phyloP scores from a whole-genome alignment of 1,140 invertebrate genomes.

The Manduca sexta region DNA sequence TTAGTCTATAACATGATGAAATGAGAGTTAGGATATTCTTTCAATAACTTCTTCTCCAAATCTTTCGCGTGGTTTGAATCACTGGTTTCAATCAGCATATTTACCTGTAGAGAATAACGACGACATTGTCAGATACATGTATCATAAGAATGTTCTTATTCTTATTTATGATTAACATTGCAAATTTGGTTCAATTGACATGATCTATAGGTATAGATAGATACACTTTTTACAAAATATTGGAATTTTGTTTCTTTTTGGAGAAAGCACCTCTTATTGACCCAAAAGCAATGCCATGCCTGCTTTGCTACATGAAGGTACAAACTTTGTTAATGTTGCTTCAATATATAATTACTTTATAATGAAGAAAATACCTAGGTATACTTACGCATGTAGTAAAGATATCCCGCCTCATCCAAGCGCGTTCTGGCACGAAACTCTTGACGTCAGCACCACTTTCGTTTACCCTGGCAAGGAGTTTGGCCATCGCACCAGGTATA shows the following conservation, averaged over 20 bases:
- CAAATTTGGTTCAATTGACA: no score
- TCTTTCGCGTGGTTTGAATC: conserved; percentile 18
- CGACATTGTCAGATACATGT: background rate
- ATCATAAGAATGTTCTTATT: no score
- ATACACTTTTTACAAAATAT: no score
- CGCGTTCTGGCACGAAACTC: conserved; percentile 91
- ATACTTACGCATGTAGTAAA: conserved; percentile 15
- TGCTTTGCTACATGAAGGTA: no score
- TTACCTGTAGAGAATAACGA: conserved; percentile 13
- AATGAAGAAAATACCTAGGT: background rate
- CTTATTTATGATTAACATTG: no score
- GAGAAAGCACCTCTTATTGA: no score
- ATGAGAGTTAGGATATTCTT: conserved; percentile 18
- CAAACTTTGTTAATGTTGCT: no score
- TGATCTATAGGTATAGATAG: no score
- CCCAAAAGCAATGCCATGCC: no score
- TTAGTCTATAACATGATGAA: conserved; percentile 7
- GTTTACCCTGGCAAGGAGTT: conserved; percentile 81
- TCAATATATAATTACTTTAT: background rate
- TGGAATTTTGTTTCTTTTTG: no score
- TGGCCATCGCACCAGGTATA: conserved; percentile 87
- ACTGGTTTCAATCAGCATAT: conserved; percentile 19
- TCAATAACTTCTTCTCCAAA: conserved; percentile 19
- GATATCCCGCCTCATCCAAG: conserved; percentile 89
- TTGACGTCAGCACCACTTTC: conserved; percentile 88